Evolutionary conservation across 2,113 vertebrate genomes (phyloP), one percentile per base, ranked within the genome.

Genomic region (Gracilinanus agilis): DNA sequence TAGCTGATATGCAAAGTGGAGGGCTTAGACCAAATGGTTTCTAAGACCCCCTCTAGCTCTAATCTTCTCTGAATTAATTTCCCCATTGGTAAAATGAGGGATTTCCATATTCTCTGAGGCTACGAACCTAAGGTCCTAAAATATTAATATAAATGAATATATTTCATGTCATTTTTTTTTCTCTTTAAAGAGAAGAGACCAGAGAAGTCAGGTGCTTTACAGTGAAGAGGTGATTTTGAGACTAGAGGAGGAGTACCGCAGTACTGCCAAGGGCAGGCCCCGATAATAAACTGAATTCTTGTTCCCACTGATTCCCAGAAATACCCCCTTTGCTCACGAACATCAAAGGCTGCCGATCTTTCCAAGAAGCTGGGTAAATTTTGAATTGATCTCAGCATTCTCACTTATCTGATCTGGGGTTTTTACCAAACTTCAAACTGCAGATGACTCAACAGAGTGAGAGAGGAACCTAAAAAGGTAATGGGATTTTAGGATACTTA

Each of bases 271-370:
- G 29, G 67, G 67, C 67, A 67, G 29, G 12, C 34, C 61, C 4
- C n/a, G 13, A n/a, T 83, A n/a, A 83, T 83, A 40, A n/a, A 23
- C n/a, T 83, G 67, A 83, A 40, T 83, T n/a, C 19, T 19, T 83
- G 67, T n/a, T 83, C 67, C 67, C 67, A 40, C 67, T 83, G 67
- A 83, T 83, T 83, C 67, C 67, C 67, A 83, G 67, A 83, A 83
- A 83, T 83, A 83, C 67, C 23, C 67, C 67, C 67, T 83, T 34
- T 83, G 34, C n/a, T 34, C 67, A 21, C 21, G n/a, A 83, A 83
- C n/a, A 83, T 83, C n/a, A 83, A 83, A 83, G 67, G 67, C n/a
- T 40, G 34, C 67, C 67, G 67, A 19, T 40, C 67, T 83, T 83
- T 83, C 67, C 67, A 83, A 83, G 67, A 83, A 83, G n/a, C n/a